Conservation (phyloP, 2,113 vertebrate species). For the Lampris megalopsis region DNA sequence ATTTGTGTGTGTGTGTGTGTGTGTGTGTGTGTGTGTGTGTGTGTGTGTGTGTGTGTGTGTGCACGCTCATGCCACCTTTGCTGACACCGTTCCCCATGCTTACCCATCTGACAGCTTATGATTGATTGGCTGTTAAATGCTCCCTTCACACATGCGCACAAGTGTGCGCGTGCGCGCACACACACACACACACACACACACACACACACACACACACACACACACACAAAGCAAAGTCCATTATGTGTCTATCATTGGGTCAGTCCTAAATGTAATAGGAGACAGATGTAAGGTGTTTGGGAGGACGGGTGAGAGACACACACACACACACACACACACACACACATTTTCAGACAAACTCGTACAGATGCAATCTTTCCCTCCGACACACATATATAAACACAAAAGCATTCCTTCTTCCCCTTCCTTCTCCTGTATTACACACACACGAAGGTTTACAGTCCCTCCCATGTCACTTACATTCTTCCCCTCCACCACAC, state of each 20-base stretch:
- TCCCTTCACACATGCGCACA: constrained; percentile 48
- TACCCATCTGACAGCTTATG: constrained; percentile 66
- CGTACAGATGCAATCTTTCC: not conserved
- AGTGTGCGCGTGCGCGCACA: not conserved
- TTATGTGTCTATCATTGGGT: constrained; percentile 59
- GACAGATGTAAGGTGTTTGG: constrained; percentile 65
- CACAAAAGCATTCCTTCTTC: constrained; percentile 6
- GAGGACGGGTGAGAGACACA: constrained; percentile 19
- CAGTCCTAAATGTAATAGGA: constrained; percentile 61
- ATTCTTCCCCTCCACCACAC: constrained; percentile 25
- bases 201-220: constrained; percentile 21
- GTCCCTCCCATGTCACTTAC: constrained; percentile 27
- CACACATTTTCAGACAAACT: too few species aligned
- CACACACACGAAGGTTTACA: constrained; percentile 20
- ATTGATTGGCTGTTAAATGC: constrained; percentile 74
- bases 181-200: constrained; percentile 8
- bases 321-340: constrained; percentile 2
- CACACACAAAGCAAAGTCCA: constrained; percentile 51
- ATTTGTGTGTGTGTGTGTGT: too few species aligned
- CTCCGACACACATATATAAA: constrained; percentile 11
- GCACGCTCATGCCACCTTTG: constrained; percentile 57
- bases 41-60: not conserved
- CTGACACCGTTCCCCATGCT: constrained; percentile 67
- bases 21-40: not conserved
- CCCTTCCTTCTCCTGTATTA: constrained; percentile 24